Evolutionary conservation across 2,888 invertebrate species (phyloP), one percentile per base, ranked within the genome.

Genomic region (Orgyia antiqua): DNA sequence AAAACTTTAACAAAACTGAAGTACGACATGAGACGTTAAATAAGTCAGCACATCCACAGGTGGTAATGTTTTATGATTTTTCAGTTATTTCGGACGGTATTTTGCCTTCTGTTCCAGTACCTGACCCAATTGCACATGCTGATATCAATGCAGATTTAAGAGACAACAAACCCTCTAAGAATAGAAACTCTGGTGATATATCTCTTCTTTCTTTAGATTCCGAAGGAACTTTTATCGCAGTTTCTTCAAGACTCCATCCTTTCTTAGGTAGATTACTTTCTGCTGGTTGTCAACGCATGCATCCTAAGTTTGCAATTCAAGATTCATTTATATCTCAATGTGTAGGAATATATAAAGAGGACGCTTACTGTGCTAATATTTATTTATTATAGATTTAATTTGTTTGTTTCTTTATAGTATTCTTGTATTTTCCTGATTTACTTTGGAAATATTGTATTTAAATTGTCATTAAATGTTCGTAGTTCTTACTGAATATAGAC

Each of bases 221-320:
- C n/a, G 71, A 73, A 24, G 83, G 83, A 2, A 36, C 40, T n/a
- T 82, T 83, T 43, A 43, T 83, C 3, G 70, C 83, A 13, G 68
- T 76, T 11, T 55, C 74, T 3, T 52, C 67, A 1, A 59, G 45
- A 13, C 43, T 62, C 12, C 80, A 84, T 50, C 78, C 74, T 5
- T 70, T 83, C 35, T 57, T 84, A 29, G 60, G 58, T 9, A 55
- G 68, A 36, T 36, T 84, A 24, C 45, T 79, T 12, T 48, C 65
- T 1, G 51, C 56, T 26, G 68, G 59, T 9, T 72, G 62, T 35
- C 67, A 65, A 46, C 60, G 64, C 28, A 39, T 67, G 36, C 56
- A 51, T 13, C 79, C 82, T 2, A 68, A 55, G 42, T 60, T 54
- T 31, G 72, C 69, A 0, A 72, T 83, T 27, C 66, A 69, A 41